Percentiles rank a stretch among this genome's conserved stretches.
Evolutionary conservation across 2,797 vertebrate genomes (phyloP).

Genomic region (Spinibarbus caldwelli): DNA sequence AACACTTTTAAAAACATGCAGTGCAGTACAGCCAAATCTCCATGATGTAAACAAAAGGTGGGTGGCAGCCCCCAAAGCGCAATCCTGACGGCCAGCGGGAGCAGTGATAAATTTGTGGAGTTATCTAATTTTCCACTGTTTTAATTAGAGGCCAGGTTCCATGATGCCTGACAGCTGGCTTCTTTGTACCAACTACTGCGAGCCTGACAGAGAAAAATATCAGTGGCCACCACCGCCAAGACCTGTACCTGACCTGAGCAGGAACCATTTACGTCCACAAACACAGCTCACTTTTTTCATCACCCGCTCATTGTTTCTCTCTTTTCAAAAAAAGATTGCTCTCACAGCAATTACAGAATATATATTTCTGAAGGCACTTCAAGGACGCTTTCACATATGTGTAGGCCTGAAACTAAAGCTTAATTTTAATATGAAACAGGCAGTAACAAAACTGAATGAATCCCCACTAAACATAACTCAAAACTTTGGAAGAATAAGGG

Average conservation of each 20-base stretch:
- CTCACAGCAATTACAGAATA: conserved; percentile 68
- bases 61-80: conserved; percentile 87
- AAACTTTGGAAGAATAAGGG: neutral
- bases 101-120: conserved; percentile 96
- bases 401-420: neutral
- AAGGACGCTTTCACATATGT: neutral
- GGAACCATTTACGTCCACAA: conserved; percentile 81
- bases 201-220: conserved; percentile 98
- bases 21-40: conserved; percentile 80
- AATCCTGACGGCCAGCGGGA: conserved; percentile 87
- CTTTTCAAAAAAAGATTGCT: conserved; percentile 53
- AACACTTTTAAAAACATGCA: conserved; percentile 81
- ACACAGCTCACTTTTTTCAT: conserved; percentile 75
- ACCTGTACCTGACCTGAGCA: conserved; percentile 82
- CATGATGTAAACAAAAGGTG: conserved; percentile 91
- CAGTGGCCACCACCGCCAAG: conserved; percentile 82
- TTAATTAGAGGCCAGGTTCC: conserved; percentile 96
- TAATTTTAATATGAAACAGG: neutral
- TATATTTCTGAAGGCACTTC: neutral
- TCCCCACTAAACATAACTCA: neutral
- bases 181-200: conserved; percentile 89
- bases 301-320: conserved; percentile 65
- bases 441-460: neutral
- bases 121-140: conserved; percentile 99
- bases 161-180: conserved; percentile 95